A percentile compares a stretch with the other conserved stretches of the same genome.
phyloP scores from a whole-genome alignment of 2,888 invertebrate species.

The Cenopis cana region DNA sequence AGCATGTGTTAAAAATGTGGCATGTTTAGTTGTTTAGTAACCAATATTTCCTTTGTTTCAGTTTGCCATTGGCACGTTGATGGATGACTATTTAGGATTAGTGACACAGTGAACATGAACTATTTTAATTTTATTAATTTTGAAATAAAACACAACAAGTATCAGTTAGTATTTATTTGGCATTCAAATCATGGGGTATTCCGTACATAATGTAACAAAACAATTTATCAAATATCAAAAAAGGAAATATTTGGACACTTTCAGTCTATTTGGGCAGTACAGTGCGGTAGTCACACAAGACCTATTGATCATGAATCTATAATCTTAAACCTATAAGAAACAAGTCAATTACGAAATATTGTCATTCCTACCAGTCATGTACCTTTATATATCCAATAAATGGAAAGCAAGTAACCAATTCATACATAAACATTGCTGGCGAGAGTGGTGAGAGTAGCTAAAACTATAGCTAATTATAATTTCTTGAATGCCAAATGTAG shows the following conservation, averaged over 20 bases:
- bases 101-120: slow-evolving; percentile 76
- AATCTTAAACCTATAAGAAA: slow-evolving; percentile 45
- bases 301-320: slow-evolving; percentile 30
- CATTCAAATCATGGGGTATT: slow-evolving; percentile 81
- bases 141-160: slow-evolving; percentile 57
- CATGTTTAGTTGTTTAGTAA: neutral
- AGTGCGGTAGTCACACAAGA: slow-evolving; percentile 45
- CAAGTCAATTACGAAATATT: slow-evolving; percentile 41
- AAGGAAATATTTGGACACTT: slow-evolving; percentile 79
- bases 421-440: slow-evolving; percentile 6
- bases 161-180: slow-evolving; percentile 79
- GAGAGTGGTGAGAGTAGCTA: slow-evolving; percentile 1
- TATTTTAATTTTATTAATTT: slow-evolving; percentile 43
- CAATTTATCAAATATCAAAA: slow-evolving; percentile 66
- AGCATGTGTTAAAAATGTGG: neutral
- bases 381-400: slow-evolving; percentile 24
- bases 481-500: slow-evolving; percentile 69
- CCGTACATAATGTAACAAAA: slow-evolving; percentile 81
- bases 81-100: slow-evolving; percentile 98
- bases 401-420: neutral
- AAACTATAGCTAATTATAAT: slow-evolving; percentile 51
- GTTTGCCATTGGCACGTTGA: slow-evolving; percentile 99
- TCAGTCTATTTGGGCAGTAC: slow-evolving; percentile 83
- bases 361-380: slow-evolving; percentile 40
- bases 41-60: slow-evolving; percentile 79